These are phyloP conservation scores for Anguilla pacifica DNA, from an alignment of 2,797 vertebrate genomes.

Conservation along the genomic window DNA sequence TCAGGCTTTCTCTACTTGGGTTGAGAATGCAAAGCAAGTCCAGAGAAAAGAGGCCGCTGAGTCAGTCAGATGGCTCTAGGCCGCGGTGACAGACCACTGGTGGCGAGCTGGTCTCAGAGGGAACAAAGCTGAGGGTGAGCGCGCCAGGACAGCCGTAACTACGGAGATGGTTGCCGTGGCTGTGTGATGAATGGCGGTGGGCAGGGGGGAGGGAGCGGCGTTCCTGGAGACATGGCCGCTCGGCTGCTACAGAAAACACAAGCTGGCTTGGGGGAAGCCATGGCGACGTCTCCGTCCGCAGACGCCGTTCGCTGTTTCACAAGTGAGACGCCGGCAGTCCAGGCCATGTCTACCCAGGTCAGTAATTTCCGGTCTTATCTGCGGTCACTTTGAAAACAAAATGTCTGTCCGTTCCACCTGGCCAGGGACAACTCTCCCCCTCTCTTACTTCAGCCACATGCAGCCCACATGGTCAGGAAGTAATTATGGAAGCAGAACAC, in stretches of 20 bases:
- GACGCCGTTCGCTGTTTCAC: constrained; percentile 7
- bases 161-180: constrained; percentile 26
- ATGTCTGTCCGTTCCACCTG: neutral
- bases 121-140: constrained; percentile 11
- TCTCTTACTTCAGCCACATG: neutral
- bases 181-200: constrained; percentile 15
- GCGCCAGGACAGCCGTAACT: constrained; percentile 1
- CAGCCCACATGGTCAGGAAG: neutral
- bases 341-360: constrained; percentile 15
- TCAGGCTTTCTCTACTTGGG: neutral
- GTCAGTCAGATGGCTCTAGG: neutral
- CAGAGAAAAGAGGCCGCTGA: neutral
- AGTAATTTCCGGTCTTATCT: constrained; percentile 22
- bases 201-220: constrained; percentile 20
- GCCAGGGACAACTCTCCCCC: neutral
- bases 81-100: neutral
- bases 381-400: neutral
- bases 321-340: neutral
- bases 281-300: constrained; percentile 6
- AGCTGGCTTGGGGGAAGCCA: neutral
- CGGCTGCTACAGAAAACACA: constrained; percentile 17
- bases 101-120: neutral
- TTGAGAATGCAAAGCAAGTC: neutral
- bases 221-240: constrained; percentile 38
- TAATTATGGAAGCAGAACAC: neutral